Evolutionary conservation across 2,113 vertebrate genomes (phyloP).

Genomic region (Deroptyus accipitrinus): DNA sequence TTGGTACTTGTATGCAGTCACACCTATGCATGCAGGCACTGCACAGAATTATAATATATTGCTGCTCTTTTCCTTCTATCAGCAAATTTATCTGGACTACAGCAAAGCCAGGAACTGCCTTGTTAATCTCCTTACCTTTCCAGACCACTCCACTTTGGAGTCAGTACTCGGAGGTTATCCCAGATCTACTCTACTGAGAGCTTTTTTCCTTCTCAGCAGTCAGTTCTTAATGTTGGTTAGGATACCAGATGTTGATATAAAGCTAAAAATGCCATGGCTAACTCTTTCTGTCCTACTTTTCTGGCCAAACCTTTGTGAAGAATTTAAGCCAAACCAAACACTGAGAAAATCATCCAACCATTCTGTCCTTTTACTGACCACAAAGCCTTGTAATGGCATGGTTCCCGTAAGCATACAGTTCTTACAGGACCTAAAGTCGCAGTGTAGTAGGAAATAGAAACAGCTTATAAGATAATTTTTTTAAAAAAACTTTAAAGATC

Average conservation of each 20-base stretch:
- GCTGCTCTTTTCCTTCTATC: background rate
- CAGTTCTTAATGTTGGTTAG: background rate
- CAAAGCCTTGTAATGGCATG: background rate
- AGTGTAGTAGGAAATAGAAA: background rate
- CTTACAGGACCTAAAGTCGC: background rate
- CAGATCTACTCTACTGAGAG: background rate
- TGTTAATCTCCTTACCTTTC: background rate
- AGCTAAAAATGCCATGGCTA: background rate
- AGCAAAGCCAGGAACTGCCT: background rate
- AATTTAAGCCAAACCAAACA: background rate
- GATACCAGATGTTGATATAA: background rate
- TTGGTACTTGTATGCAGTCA: background rate
- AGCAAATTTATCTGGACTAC: background rate
- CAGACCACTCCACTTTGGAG: background rate
- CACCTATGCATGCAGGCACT: background rate
- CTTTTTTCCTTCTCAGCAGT: background rate
- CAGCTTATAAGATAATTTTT: background rate
- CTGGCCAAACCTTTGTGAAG: background rate
- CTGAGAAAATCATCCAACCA: background rate
- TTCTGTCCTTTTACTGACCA: background rate
- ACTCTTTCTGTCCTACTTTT: background rate
- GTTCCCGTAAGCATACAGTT: background rate
- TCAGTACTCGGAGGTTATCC: background rate
- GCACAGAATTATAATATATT: background rate
- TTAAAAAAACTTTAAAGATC: too few relatives aligned